Conservation (phyloP, 2,113 vertebrate genomes). For the Mesocricetus auratus region DNA sequence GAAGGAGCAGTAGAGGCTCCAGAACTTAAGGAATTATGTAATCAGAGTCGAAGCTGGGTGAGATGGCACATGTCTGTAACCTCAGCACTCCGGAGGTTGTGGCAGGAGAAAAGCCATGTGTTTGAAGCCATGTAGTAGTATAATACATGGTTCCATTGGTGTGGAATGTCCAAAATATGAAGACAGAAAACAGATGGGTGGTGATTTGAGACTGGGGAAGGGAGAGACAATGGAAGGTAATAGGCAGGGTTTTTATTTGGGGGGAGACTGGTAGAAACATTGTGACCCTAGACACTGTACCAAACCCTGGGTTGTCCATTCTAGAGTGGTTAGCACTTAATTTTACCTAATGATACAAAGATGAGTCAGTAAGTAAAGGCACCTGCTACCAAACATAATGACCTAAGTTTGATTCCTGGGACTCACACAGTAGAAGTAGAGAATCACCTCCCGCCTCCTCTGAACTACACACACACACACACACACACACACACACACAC, state of each 20-base stretch:
- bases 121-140: not conserved
- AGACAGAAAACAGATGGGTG: not conserved
- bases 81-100: not conserved
- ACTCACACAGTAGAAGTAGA: not conserved
- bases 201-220: not conserved
- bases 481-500: not conserved
- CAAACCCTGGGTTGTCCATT: not conserved
- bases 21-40: not conserved
- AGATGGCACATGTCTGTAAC: not conserved
- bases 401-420: not conserved
- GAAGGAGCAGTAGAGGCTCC: not conserved
- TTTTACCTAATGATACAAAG: conserved; percentile 6
- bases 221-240: no score
- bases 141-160: not conserved
- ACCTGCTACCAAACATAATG: not conserved
- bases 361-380: not conserved
- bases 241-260: not conserved
- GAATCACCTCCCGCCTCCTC: not conserved
- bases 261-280: not conserved
- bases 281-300: not conserved
- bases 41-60: not conserved
- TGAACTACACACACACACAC: not conserved
- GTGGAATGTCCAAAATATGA: not conserved
- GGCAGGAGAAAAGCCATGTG: not conserved
- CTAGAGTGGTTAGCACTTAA: not conserved